Evolutionary conservation across 2,797 vertebrate species (phyloP).

Genomic region (Anableps anableps): DNA sequence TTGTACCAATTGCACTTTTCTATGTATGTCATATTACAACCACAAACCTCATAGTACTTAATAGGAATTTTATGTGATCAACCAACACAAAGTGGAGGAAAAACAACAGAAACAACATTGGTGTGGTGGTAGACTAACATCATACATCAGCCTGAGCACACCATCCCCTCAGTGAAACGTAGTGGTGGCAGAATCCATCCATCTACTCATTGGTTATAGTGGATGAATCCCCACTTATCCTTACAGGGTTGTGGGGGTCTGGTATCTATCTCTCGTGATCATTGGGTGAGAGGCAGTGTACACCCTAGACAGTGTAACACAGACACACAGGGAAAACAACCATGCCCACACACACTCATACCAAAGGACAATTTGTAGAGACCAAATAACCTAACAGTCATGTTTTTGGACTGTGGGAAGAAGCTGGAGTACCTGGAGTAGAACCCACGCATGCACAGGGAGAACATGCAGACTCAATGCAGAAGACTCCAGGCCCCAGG

Average conservation of each 20-base stretch:
- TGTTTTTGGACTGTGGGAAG: background rate
- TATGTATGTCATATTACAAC: background rate
- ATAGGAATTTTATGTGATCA: background rate
- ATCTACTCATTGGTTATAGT: background rate
- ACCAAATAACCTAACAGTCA: background rate
- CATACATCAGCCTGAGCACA: background rate
- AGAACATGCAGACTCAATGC: background rate
- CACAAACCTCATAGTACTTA: background rate
- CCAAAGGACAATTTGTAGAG: background rate
- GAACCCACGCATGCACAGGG: background rate
- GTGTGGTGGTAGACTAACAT: background rate
- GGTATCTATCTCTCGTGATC: background rate
- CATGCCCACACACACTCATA: background rate
- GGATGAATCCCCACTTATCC: background rate
- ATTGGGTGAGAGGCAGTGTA: background rate
- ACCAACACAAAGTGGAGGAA: background rate
- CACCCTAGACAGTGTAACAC: background rate
- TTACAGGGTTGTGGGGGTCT: background rate
- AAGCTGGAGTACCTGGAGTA: background rate
- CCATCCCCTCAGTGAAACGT: background rate
- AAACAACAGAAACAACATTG: background rate
- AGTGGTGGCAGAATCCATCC: background rate
- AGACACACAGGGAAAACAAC: background rate
- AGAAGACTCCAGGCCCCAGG: background rate
- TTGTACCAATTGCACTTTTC: background rate